Base-by-base conservation (phyloP, 2,113 vertebrate species). In the Ranitomeya variabilis region DNA sequence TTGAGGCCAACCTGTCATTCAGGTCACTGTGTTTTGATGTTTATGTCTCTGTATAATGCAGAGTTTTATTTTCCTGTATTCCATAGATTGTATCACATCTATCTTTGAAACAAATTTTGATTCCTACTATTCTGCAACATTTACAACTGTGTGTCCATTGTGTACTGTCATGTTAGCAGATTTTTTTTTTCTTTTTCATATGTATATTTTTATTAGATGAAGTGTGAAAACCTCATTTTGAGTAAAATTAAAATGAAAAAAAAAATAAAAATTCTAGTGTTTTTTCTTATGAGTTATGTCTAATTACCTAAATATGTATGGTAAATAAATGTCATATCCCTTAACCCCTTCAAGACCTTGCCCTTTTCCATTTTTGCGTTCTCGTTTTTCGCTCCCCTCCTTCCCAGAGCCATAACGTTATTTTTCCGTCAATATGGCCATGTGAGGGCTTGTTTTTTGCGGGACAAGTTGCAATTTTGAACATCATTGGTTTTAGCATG, bases 141-240 rank as follows among this genome's bases (percentile, higher is more conserved):
- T 51, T n/a, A 51, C 16, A 57, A 51, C 85, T 86, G 55, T 59
- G 69, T 86, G 62, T 78, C 57, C 71, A 86, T 67, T 85, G 71
- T 78, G 85, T 78, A 78, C 54, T 59, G 37, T 62, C 79, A 62
- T 62, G 19, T 21, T 62, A 78, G 57, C 52, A 31, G 62, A 78
- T 86, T 45, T 45, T 5, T 45, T 45, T 62, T 77, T 59, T 86
- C 54, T 78, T 85, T 86, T 86, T 60, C 73, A 19, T 86, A 77
- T 86, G 85, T 86, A 86, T 86, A 86, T 86, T 86, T 86, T 77
- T 86, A 86, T 86, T 86, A 86, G 85, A 78, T 21, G 74, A 37
- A 45, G 85, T 45, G 31, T 77, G 55, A 26, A n/a, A 76, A 60
- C 84, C 76, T 59, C 55, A 60, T 81, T 81, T 81, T 18, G 55